Percentiles rank a stretch among this genome's conserved stretches.
These are phyloP conservation scores for Bubo scandiacus DNA, from an alignment of 2,113 vertebrate genomes.

Conservation along the genomic window DNA sequence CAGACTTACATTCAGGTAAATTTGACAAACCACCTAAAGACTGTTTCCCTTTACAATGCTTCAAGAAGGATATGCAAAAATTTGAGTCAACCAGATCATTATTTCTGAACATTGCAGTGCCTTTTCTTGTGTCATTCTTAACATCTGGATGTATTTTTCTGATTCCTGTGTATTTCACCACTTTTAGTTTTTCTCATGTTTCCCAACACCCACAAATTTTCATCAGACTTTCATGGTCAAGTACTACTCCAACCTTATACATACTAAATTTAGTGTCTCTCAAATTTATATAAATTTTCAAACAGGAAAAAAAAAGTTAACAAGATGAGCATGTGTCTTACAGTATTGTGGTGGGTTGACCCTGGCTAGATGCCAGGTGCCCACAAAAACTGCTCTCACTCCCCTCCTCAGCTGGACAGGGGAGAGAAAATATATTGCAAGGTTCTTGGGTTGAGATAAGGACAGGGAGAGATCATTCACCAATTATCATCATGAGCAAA, in stretches of 20 bases:
- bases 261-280: not conserved
- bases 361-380: not conserved
- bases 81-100: not conserved
- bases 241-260: not conserved
- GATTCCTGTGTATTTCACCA: not conserved
- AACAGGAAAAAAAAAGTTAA: not conserved
- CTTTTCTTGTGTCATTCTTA: not conserved
- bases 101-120: not conserved
- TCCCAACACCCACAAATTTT: not conserved
- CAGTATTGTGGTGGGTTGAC: not conserved
- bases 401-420: not conserved
- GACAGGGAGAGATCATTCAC: not conserved
- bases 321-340: not conserved
- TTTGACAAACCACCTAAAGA: not conserved
- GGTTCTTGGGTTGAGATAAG: not conserved
- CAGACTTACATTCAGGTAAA: not conserved
- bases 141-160: not conserved
- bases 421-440: not conserved
- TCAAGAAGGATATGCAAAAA: not conserved
- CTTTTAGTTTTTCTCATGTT: not conserved
- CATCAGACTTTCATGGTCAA: not conserved
- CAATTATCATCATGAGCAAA: not conserved
- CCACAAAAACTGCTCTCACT: not conserved
- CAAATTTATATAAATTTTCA: not conserved
- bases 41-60: not conserved